phyloP scores from a whole-genome alignment of 2,797 vertebrate species.

The Ptychobarbus kaznakovi region DNA sequence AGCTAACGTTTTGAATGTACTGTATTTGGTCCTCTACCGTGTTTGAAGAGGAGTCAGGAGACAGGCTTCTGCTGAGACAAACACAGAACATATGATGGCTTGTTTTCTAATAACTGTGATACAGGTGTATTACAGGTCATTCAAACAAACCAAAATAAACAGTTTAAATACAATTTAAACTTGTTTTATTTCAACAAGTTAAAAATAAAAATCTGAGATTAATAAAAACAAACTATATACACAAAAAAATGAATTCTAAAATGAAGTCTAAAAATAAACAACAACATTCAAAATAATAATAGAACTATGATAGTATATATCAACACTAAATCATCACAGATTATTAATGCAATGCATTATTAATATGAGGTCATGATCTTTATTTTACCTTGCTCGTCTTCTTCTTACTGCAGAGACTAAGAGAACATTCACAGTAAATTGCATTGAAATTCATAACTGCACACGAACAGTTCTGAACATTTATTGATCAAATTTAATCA shows the following conservation, averaged over 20 bases:
- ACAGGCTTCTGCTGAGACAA: conserved; percentile 36
- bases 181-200: no score
- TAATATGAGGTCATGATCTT: not conserved
- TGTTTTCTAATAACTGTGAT: not conserved
- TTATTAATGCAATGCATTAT: not conserved
- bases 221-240: not conserved
- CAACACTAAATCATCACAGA: not conserved
- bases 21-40: not conserved
- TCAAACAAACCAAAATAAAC: not conserved
- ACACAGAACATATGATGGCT: not conserved
- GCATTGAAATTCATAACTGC: no score
- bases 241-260: not conserved
- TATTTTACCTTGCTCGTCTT: conserved; percentile 16
- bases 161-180: no score
- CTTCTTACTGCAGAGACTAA: conserved; percentile 14
- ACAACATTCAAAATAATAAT: not conserved
- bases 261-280: not conserved
- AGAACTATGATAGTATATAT: not conserved
- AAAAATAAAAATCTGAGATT: not conserved
- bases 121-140: not conserved
- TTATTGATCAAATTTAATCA: not conserved
- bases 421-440: not conserved
- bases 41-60: conserved; percentile 16
- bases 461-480: not conserved
- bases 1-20: not conserved